Evolutionary conservation across 2,888 invertebrate species (phyloP).

Genomic region (Lucinisca nassula): DNA sequence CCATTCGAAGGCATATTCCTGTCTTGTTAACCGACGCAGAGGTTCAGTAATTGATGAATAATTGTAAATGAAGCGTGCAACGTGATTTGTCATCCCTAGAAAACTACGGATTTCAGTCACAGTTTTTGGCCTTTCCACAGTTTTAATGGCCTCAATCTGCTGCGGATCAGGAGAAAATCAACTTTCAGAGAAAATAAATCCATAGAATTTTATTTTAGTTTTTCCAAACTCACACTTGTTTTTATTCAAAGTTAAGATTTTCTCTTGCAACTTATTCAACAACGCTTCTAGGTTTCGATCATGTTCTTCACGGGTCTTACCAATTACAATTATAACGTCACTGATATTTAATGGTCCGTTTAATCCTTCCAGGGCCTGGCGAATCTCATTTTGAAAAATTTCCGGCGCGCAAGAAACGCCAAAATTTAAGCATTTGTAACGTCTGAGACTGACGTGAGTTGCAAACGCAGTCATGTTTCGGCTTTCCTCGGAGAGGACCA

Average conservation of each 20-base stretch:
- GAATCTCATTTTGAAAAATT: constrained; percentile 23
- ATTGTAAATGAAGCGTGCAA: too few species aligned
- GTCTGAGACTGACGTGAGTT: too few species aligned
- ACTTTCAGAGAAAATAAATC: background rate
- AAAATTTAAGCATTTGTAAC: background rate
- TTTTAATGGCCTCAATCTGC: too few species aligned
- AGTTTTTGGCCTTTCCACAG: too few species aligned
- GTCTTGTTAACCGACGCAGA: too few species aligned
- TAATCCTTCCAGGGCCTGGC: constrained; percentile 10
- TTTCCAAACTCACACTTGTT: constrained; percentile 18
- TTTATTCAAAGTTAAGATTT: constrained; percentile 9
- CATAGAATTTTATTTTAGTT: background rate
- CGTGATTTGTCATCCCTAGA: too few species aligned
- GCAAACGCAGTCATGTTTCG: too few species aligned
- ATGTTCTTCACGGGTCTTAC: background rate
- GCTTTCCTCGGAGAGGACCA: too few species aligned
- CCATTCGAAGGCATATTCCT: too few species aligned
- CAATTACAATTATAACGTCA: constrained; percentile 17
- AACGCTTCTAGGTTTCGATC: background rate
- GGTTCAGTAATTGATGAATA: too few species aligned
- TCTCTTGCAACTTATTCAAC: background rate
- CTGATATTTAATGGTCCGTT: constrained; percentile 2
- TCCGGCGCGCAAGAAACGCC: background rate
- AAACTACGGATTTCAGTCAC: too few species aligned
- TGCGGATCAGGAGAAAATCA: background rate